phyloP scores from a whole-genome alignment of 2,888 invertebrate species.

The Thyatira batis region DNA sequence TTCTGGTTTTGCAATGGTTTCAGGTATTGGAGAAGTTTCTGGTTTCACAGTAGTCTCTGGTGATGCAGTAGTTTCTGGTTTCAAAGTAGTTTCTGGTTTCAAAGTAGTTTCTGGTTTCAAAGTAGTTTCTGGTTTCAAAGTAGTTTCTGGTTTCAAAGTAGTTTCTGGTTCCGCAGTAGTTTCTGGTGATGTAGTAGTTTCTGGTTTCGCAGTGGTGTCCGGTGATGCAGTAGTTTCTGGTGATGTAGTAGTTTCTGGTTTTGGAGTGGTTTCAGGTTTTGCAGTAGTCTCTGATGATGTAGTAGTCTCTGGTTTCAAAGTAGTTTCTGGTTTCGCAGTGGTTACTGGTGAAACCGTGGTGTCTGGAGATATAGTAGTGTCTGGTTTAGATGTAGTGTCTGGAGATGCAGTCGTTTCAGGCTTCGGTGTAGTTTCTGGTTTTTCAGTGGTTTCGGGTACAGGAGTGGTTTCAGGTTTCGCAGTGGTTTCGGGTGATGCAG shows the following conservation, averaged over 20 bases:
- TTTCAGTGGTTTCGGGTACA: background rate
- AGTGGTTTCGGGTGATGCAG: too few relatives aligned
- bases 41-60: too few relatives aligned
- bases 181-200: background rate
- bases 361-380: background rate
- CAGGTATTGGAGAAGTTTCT: background rate
- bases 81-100: too few relatives aligned
- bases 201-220: background rate
- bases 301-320: background rate
- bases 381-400: background rate
- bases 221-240: slow-evolving; percentile 4
- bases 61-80: background rate
- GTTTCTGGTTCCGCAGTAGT: background rate
- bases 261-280: background rate
- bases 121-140: background rate
- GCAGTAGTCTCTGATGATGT: background rate
- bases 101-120: background rate
- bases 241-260: slow-evolving; percentile 2
- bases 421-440: background rate
- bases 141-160: background rate
- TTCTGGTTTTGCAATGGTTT: background rate
- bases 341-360: background rate
- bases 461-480: background rate
- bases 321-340: background rate
- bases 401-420: background rate